These are phyloP conservation scores for Salarias fasciatus DNA, from an alignment of 2,797 vertebrate genomes.

Conservation along the genomic window DNA sequence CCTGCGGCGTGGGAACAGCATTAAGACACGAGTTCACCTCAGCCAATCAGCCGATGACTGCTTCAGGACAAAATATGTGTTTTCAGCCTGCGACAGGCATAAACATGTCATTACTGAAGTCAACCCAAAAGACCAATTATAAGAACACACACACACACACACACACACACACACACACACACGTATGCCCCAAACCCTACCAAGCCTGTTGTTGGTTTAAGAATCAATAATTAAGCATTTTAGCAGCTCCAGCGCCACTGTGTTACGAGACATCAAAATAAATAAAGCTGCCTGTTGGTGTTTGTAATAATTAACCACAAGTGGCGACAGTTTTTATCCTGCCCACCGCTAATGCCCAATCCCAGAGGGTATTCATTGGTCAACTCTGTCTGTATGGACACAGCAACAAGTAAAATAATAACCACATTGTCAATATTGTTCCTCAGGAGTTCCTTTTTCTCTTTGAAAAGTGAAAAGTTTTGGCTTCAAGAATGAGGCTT, in stretches of 20 bases:
- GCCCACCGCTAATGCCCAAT: conserved; percentile 63
- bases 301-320: conserved; percentile 72
- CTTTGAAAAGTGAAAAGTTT: too few species aligned
- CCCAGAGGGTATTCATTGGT: conserved; percentile 35
- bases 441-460: too few species aligned
- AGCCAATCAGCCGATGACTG: conserved; percentile 45
- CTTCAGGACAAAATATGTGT: conserved; percentile 46
- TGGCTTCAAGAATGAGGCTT: background rate
- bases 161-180: too few species aligned
- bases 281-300: conserved; percentile 44
- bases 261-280: conserved; percentile 32
- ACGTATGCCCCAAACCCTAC: too few species aligned
- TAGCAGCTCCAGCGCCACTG: conserved; percentile 46
- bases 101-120: conserved; percentile 68
- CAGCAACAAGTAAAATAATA: conserved; percentile 10
- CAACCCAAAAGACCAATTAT: conserved; percentile 67
- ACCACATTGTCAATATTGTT: conserved; percentile 32
- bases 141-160: conserved; percentile 6
- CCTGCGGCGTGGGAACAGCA: conserved; percentile 39
- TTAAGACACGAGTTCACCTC: conserved; percentile 34
- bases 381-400: conserved; percentile 51
- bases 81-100: conserved; percentile 17
- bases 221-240: conserved; percentile 60
- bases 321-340: conserved; percentile 47
- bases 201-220: conserved; percentile 32